Base-by-base conservation (phyloP, 2,888 invertebrate genomes). In the Pollenia amentaria region DNA sequence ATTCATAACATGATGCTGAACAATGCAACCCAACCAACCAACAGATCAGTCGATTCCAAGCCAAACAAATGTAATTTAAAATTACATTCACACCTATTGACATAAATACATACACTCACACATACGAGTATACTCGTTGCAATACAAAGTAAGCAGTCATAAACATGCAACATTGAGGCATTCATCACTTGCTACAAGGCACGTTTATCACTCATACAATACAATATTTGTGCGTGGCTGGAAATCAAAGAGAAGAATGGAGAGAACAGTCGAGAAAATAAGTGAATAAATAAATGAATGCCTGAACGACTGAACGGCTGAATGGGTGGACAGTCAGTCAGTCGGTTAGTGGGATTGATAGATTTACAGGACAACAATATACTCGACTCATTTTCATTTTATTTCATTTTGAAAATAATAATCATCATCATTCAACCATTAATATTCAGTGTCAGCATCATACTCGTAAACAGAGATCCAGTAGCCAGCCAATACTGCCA, bases 1-100 rank as follows among this genome's bases (percentile, higher is more conserved):
- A 87, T 87, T 84, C 87, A 87, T 87, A 77, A 84, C 84, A 84
- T 84, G 78, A 84, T 73, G 64, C 65, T 70, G 72, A 40, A 21
- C 67, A 67, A 29, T 51, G 60, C 42, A 67, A 42, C 10, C 29
- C 38, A 51, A 16, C 44, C 42, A 62, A 29, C 29, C 42, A 62
- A 29, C 16, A 18, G 42, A 53, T 48, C 51, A 64, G 16, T 46
- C 38, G 14, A 51, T n/a, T 14, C 1, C 64, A 62, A 29, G 48
- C 53, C 46, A 12, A 69, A 69, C 44, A 69, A 82, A 69, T 64
- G 64, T 73, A 64, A 73, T 73, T 80, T 80, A 55, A 64, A 73
- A 64, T 73, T 73, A 73, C 67, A 60, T 67, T 75, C 67, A 82
- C 75, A 82, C 81, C 60, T 73, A 44, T 44, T 57, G 55, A 57